phyloP scores from a whole-genome alignment of 2,113 vertebrate species.

The Misgurnus anguillicaudatus region DNA sequence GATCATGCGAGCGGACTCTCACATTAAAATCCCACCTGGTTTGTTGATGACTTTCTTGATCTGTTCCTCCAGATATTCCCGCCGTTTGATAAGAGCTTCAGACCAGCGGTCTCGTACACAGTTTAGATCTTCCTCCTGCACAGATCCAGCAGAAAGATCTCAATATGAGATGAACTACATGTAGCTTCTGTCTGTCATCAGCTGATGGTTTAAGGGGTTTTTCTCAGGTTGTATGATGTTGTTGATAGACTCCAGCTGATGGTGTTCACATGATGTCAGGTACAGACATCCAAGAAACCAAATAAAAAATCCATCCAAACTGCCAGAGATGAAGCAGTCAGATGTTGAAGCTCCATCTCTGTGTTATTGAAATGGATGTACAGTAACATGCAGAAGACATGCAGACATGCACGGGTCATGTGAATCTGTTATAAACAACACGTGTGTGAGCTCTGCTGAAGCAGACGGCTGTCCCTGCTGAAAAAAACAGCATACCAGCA shows the following conservation, averaged over 20 bases:
- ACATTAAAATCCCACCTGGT: slow-evolving; percentile 73
- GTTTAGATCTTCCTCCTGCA: slow-evolving; percentile 95
- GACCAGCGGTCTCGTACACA: slow-evolving; percentile 93
- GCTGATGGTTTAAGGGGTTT: too few species aligned
- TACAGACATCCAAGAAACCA: not conserved
- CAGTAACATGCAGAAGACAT: slow-evolving; percentile 82
- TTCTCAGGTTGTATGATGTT: too few species aligned
- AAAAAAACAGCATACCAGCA: too few species aligned
- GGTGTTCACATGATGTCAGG: too few species aligned
- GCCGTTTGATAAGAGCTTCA: slow-evolving; percentile 92
- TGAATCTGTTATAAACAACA: slow-evolving; percentile 55
- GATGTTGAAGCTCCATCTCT: not conserved
- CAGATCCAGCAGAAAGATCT: slow-evolving; percentile 46
- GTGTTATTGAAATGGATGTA: slow-evolving; percentile 36
- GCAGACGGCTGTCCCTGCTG: slow-evolving; percentile 58
- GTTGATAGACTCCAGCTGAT: too few species aligned
- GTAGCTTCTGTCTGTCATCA: too few species aligned
- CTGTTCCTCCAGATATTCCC: slow-evolving; percentile 95
- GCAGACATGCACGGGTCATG: slow-evolving; percentile 81
- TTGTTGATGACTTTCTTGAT: slow-evolving; percentile 98
- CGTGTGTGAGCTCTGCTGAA: slow-evolving; percentile 57
- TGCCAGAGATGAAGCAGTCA: not conserved
- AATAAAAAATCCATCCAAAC: not conserved
- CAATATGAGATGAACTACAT: not conserved
- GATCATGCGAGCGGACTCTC: too few species aligned